A percentile compares a stretch with the other conserved stretches of the same genome.
These are phyloP conservation scores for Anastrepha obliqua DNA, from an alignment of 1,140 invertebrate genomes.

Conservation along the genomic window DNA sequence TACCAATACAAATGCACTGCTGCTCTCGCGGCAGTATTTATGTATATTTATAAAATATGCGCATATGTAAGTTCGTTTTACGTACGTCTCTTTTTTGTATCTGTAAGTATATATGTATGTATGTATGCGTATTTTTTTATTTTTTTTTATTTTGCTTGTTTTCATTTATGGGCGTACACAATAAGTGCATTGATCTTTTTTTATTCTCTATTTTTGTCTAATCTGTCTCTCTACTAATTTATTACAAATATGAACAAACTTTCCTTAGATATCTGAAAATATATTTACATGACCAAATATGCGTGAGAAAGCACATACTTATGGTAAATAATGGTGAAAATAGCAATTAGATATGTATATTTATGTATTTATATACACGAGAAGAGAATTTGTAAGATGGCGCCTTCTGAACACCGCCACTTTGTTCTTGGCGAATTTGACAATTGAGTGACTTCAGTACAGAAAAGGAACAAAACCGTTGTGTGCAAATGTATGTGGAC, in stretches of 20 bases:
- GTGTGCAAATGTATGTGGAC: too few relatives aligned
- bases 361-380: background rate
- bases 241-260: slow-evolving; percentile 2
- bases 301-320: too few relatives aligned
- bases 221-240: background rate
- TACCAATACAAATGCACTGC: background rate
- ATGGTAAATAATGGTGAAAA: background rate
- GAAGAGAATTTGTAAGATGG: background rate
- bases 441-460: too few relatives aligned
- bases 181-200: slow-evolving; percentile 49
- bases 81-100: too few relatives aligned
- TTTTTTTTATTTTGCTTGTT: background rate
- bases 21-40: too few relatives aligned
- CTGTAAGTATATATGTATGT: background rate
- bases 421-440: background rate
- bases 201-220: slow-evolving; percentile 39
- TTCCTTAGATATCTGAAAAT: background rate
- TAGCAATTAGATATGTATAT: background rate
- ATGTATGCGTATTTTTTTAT: background rate
- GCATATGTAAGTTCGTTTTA: too few relatives aligned
- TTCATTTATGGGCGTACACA: slow-evolving; percentile 28
- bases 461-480: too few relatives aligned
- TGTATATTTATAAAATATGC: too few relatives aligned
- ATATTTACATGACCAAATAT: background rate
- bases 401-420: background rate